These are phyloP conservation scores for Nephila pilipes DNA, from an alignment of 1,140 invertebrate species.

Conservation along the genomic window DNA sequence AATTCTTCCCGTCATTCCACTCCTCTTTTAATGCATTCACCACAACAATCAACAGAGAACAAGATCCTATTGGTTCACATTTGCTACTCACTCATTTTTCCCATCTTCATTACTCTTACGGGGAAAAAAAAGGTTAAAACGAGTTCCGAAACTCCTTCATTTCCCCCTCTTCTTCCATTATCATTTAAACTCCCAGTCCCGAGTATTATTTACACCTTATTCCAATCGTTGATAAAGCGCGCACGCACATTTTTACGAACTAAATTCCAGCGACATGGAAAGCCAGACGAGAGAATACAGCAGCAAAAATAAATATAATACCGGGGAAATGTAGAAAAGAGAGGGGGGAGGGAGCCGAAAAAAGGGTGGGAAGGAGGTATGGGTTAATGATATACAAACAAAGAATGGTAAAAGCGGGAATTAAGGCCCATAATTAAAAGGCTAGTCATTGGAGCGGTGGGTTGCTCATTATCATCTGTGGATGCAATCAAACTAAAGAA, in stretches of 20 bases:
- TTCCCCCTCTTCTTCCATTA: neutral
- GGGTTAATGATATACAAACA: conserved; percentile 77
- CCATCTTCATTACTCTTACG: neutral
- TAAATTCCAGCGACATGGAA: neutral
- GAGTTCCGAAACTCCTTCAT: neutral
- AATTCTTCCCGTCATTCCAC: no score
- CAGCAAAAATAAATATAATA: conserved; percentile 51
- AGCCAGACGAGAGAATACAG: neutral
- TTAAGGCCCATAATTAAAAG: conserved; percentile 76
- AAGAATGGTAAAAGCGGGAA: conserved; percentile 76
- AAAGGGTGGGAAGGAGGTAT: conserved; percentile 1
- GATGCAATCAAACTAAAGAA: conserved; percentile 74
- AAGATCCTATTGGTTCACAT: neutral
- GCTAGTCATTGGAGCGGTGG: conserved; percentile 74
- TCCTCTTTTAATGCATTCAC: no score
- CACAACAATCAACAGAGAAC: neutral
- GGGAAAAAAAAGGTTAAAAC: neutral
- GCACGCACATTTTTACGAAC: conserved; percentile 12
- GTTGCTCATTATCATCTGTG: conserved; percentile 71
- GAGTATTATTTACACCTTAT: conserved; percentile 30
- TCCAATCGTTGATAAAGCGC: neutral
- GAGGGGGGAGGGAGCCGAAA: neutral
- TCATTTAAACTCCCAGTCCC: neutral
- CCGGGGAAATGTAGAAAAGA: neutral
- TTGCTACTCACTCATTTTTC: neutral